These are phyloP conservation scores for Xestobium rufovillosum DNA, from an alignment of 2,888 invertebrate genomes.

Conservation along the genomic window DNA sequence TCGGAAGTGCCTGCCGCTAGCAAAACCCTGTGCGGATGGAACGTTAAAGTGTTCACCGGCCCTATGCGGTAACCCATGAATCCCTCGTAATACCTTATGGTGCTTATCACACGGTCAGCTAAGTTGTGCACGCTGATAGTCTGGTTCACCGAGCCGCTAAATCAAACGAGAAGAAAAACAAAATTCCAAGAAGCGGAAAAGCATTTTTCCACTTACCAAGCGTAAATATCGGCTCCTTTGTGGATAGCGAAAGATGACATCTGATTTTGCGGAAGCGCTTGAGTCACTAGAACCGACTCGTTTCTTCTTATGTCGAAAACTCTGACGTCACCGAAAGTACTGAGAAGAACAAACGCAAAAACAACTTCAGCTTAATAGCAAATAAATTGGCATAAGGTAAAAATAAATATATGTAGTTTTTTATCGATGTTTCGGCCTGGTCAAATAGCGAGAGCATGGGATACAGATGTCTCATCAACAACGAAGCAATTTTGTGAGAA, in stretches of 20 bases:
- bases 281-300: constrained; percentile 52
- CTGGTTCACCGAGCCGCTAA: constrained; percentile 69
- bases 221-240: constrained; percentile 69
- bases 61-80: constrained; percentile 84
- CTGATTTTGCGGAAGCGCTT: constrained; percentile 63
- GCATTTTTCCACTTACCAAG: constrained; percentile 55
- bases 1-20: constrained; percentile 84
- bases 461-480: too few relatives aligned
- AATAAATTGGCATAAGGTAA: too few relatives aligned
- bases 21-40: constrained; percentile 80
- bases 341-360: constrained; percentile 37
- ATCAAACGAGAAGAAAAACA: constrained; percentile 27
- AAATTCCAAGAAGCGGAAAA: too few relatives aligned
- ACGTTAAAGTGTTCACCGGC: constrained; percentile 79
- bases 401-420: too few relatives aligned
- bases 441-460: too few relatives aligned
- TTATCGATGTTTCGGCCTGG: too few relatives aligned
- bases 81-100: constrained; percentile 84
- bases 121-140: constrained; percentile 71
- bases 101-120: constrained; percentile 64
- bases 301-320: constrained; percentile 63
- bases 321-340: constrained; percentile 68
- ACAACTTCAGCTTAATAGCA: too few relatives aligned
- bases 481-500: too few relatives aligned
- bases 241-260: constrained; percentile 82